Conservation (phyloP, 2,113 vertebrate species). For the Sylvietta virens region DNA sequence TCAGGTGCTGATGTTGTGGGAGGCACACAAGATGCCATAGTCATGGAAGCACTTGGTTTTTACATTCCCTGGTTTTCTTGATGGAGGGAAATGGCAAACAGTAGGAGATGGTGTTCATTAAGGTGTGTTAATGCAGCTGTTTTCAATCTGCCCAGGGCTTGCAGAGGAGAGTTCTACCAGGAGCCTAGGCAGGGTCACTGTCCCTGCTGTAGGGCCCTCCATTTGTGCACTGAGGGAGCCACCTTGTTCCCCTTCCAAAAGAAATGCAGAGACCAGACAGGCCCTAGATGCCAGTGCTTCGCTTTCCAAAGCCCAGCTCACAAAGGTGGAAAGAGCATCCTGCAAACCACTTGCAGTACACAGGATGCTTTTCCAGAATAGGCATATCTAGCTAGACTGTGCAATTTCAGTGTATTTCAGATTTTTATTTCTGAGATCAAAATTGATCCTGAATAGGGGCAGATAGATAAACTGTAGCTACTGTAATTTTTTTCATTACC, state of each 20-base stretch:
- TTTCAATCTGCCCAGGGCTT: not conserved
- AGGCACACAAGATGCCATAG: not conserved
- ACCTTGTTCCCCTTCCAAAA: not conserved
- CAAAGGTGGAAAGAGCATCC: not conserved
- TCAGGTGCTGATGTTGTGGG: not conserved
- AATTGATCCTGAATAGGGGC: not conserved
- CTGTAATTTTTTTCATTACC: not conserved
- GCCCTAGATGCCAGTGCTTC: not conserved
- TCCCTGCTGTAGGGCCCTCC: not conserved
- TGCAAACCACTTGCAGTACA: not conserved
- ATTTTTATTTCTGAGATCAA: not conserved
- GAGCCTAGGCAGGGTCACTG: not conserved
- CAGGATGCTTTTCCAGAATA: not conserved
- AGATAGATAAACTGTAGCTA: not conserved
- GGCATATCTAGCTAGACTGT: too few relatives aligned
- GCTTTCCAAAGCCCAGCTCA: not conserved
- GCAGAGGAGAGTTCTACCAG: not conserved
- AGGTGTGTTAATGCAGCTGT: not conserved
- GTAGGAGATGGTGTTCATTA: not conserved
- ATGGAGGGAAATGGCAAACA: not conserved
- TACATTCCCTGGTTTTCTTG: not conserved
- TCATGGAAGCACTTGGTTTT: not conserved
- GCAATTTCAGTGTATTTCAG: not conserved
- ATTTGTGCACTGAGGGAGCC: accelerated
- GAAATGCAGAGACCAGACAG: not conserved